Evolutionary conservation across 2,888 invertebrate species (phyloP), one percentile per base, ranked within the genome.

Genomic region (Hesperia comma): DNA sequence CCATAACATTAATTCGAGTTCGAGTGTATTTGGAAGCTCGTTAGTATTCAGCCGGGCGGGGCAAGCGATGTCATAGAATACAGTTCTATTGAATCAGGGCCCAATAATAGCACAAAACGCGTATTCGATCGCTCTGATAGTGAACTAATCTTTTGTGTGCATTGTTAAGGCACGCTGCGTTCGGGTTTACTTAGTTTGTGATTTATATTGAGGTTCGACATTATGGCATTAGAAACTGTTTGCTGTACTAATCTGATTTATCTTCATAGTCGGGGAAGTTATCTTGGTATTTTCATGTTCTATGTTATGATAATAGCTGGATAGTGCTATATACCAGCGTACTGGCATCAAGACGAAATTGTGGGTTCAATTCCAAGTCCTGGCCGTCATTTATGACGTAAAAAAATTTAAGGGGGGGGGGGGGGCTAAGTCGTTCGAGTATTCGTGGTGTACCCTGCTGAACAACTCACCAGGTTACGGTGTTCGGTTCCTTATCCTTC

Each of bases 1-100:
- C 53, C 32, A 6, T n/a, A 26, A 32, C 53, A n/a, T 21, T 26
- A 26, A 15, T 33, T 32, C 33, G 63, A 8, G 8, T 51, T 15
- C 10, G 21, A 63, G 19, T 63, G 57, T 64, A 58, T 69, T 71
- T 51, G 40, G 69, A 67, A 72, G 71, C 61, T 74, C 73, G 69
- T 70, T 71, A 70, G 70, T 70, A 68, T 70, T 74, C 71, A 61
- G 67, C 51, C 55, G 68, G 67, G 69, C 54, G 63, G 66, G 69
- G 64, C 64, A 32, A 53, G 53, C 62, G 57, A 55, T 68, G 61
- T 63, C 68, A 57, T 63, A 72, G 70, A 74, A 69, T 66, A 66
- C 60, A 60, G 66, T 66, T 69, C 70, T 63, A 70, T 68, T 68
- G 68, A 72, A 80, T 43, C 64, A 58, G 58, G 43, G 54, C 33